These are phyloP conservation scores for Protomyctophum bolini DNA, from an alignment of 2,113 vertebrate genomes.

Conservation along the genomic window DNA sequence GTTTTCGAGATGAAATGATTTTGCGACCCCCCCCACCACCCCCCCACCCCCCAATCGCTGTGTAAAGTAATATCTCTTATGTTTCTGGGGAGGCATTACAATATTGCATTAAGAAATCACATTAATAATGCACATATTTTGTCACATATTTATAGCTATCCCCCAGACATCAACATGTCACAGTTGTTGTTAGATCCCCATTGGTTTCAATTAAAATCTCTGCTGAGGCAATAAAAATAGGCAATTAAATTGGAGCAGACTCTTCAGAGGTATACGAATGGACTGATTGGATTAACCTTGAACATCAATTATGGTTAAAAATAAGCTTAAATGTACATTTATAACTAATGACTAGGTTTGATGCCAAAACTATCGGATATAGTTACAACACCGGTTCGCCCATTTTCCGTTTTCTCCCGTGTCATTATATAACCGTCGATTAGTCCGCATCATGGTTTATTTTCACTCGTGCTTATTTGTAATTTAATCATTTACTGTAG, in stretches of 20 bases:
- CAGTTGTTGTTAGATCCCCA: constrained; percentile 85
- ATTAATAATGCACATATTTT: constrained; percentile 85
- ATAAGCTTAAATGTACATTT: constrained; percentile 77
- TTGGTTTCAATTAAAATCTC: constrained; percentile 86
- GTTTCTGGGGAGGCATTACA: constrained; percentile 69
- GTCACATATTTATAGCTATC: constrained; percentile 84
- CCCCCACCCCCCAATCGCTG: constrained; percentile 9
- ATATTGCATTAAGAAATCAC: constrained; percentile 78
- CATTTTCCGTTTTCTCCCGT: constrained; percentile 38
- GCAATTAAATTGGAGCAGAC: constrained; percentile 85
- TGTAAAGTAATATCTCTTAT: constrained; percentile 60
- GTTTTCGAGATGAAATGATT: constrained; percentile 56
- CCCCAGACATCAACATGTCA: constrained; percentile 83
- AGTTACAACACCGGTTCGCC: constrained; percentile 15
- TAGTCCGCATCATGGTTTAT: constrained; percentile 51
- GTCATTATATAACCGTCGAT: constrained; percentile 49
- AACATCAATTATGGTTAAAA: constrained; percentile 81
- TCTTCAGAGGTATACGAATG: constrained; percentile 81
- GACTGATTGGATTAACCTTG: constrained; percentile 87
- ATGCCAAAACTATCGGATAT: constrained; percentile 39
- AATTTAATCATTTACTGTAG: constrained; percentile 57
- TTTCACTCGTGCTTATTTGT: constrained; percentile 53
- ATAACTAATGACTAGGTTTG: constrained; percentile 61
- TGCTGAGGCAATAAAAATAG: constrained; percentile 85
- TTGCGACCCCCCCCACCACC: not conserved